Evolutionary conservation across 2,888 invertebrate species (phyloP), one percentile per base, ranked within the genome.

Genomic region (Lasioglossum oenotherae): DNA sequence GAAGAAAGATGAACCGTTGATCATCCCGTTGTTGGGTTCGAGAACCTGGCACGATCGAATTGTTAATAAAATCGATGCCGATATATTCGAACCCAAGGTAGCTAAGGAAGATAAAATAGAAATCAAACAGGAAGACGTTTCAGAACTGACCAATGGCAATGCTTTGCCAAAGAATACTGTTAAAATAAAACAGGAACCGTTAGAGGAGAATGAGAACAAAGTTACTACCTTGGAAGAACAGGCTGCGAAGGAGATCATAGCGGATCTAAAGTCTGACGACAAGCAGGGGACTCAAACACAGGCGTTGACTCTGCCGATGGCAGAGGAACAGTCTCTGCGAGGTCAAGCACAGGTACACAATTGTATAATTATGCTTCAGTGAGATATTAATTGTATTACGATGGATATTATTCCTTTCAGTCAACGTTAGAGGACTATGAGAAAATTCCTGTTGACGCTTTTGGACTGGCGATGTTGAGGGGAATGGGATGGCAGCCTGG

Each of bases 401-500:
- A 12, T 38, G 6, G 71, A 69, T 41, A 74, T 79, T 75, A 69
- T 73, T 82, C 80, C 85, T 95, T 96, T 86, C 94, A 97, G 96
- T 96, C 98, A 2, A 96, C 96, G 4, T 89, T 96, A 35, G 96
- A 96, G 64, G 97, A 97, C 95, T 98, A 97, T 94, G 97, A 97
- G 88, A 95, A 96, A 91, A 96, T 98, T 84, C 97, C 98, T 0
- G 96, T 98, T 35, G 96, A 96, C 92, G 97, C 98, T 79, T 99
- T 97, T 96, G 99, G 99, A 4, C 93, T 98, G 94, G 99, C 99
- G 0, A 97, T 99, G 98, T 96, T 99, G 1, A 96, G 99, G 86
- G 99, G 99, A 14, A 99, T 99, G 99, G 99, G 98, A 16, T 98
- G 98, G 98, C 96, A 96, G 78, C 97, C 98, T 78, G 97, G 96